A percentile compares a stretch with the other conserved stretches of the same genome.
phyloP scores from a whole-genome alignment of 2,888 invertebrate species.

The Lithophane semibrunnea region DNA sequence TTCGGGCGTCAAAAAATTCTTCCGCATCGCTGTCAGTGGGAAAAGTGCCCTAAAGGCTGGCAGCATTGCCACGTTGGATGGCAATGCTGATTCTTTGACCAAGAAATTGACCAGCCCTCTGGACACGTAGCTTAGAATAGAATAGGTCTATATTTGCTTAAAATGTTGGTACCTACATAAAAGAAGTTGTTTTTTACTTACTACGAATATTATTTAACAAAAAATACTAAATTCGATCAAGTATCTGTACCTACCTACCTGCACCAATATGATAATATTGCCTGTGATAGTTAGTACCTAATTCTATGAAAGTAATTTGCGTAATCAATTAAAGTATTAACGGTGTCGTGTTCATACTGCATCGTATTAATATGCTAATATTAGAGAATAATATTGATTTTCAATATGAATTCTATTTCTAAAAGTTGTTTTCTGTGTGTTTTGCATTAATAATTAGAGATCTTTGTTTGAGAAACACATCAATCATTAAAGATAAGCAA shows the following conservation, averaged over 20 bases:
- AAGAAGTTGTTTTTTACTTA: no score
- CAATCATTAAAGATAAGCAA: constrained; percentile 31
- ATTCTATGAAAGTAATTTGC: constrained; percentile 37
- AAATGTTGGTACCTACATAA: no score
- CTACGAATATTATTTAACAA: not conserved
- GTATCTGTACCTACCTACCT: not conserved
- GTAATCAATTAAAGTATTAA: constrained; percentile 36
- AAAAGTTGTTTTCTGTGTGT: not conserved
- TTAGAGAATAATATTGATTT: constrained; percentile 11
- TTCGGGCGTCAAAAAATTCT: no score
- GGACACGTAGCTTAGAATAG: no score
- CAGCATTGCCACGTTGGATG: no score
- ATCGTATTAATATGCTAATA: constrained; percentile 19
- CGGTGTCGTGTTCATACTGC: constrained; percentile 19
- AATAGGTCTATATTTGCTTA: no score
- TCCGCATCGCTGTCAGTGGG: no score
- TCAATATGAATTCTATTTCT: not conserved
- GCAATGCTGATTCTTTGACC: no score
- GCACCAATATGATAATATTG: constrained; percentile 7
- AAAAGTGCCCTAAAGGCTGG: no score
- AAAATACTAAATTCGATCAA: not conserved
- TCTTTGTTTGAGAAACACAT: constrained; percentile 22
- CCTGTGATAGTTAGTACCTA: not conserved
- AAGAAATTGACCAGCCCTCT: no score
- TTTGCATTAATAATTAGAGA: constrained; percentile 6